phyloP scores from a whole-genome alignment of 2,888 invertebrate species.

The Cyrtodaria siliqua region DNA sequence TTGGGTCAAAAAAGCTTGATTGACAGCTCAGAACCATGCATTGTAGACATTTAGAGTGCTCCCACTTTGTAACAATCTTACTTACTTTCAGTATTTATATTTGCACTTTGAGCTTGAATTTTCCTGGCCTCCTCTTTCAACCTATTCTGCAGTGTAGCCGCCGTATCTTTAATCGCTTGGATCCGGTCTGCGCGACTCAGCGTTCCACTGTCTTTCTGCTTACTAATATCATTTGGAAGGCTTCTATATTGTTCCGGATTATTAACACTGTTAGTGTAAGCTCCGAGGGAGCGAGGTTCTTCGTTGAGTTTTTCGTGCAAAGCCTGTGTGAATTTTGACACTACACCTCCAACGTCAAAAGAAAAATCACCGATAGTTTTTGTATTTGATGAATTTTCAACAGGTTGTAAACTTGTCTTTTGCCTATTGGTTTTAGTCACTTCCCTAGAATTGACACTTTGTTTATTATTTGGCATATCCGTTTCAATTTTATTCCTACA shows the following conservation, averaged over 20 bases:
- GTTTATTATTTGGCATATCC: slow-evolving; percentile 32
- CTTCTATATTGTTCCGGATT: slow-evolving; percentile 41
- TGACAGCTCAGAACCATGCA: too few species aligned
- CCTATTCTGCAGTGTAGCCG: slow-evolving; percentile 75
- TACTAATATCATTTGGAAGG: slow-evolving; percentile 21
- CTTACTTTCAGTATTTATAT: slow-evolving; percentile 62
- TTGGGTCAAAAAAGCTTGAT: too few species aligned
- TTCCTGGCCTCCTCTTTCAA: slow-evolving; percentile 72
- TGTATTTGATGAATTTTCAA: slow-evolving; percentile 43
- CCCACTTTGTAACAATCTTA: slow-evolving; percentile 18
- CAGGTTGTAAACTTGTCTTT: slow-evolving; percentile 9
- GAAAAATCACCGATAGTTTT: slow-evolving; percentile 67
- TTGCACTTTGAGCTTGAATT: slow-evolving; percentile 57
- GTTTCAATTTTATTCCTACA: slow-evolving; percentile 41
- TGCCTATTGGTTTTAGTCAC: slow-evolving; percentile 35
- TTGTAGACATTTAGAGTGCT: too few species aligned
- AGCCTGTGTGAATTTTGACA: slow-evolving; percentile 75
- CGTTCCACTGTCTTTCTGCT: slow-evolving; percentile 40
- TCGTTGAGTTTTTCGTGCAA: slow-evolving; percentile 66
- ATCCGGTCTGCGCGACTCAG: slow-evolving; percentile 74
- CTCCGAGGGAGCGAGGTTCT: slow-evolving; percentile 46
- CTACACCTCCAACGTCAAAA: slow-evolving; percentile 71
- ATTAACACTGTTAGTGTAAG: slow-evolving; percentile 9
- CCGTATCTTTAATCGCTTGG: slow-evolving; percentile 77
- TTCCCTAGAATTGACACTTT: slow-evolving; percentile 37